phyloP scores from a whole-genome alignment of 2,113 vertebrate species.

The Merops nubicus region DNA sequence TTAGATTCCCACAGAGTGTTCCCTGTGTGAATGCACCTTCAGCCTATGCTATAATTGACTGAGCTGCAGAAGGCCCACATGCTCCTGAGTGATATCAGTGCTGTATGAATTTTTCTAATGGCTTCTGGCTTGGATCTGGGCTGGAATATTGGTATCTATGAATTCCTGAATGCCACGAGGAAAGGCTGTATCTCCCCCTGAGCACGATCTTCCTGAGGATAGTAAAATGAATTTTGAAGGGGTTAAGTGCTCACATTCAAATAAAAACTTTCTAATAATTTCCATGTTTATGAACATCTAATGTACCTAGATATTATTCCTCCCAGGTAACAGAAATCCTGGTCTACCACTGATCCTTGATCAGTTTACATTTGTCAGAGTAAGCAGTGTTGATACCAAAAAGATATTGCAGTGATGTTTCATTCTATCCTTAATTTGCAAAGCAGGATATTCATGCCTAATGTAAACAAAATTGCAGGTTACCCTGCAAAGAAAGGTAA shows the following conservation, averaged over 20 bases:
- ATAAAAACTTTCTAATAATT: not conserved
- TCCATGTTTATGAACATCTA: not conserved
- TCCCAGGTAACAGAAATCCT: not conserved
- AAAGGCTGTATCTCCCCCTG: not conserved
- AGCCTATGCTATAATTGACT: fast-evolving
- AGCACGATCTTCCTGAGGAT: not conserved
- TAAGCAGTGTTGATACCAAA: not conserved
- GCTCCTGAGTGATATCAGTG: not conserved
- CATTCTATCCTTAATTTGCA: not conserved
- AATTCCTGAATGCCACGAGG: not conserved
- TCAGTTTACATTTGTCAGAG: not conserved
- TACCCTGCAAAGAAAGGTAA: not conserved
- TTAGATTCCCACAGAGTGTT: not conserved
- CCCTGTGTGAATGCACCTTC: not conserved
- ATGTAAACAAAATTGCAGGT: slow-evolving; percentile 11
- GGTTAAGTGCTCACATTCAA: not conserved
- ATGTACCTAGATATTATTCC: not conserved
- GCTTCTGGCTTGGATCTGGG: not conserved
- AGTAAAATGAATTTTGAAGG: too few relatives aligned
- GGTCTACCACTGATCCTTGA: not conserved
- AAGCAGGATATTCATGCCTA: not conserved
- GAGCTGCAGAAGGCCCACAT: not conserved
- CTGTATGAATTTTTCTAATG: not conserved
- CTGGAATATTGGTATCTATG: not conserved
- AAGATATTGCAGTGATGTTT: not conserved